A percentile compares a stretch with the other conserved stretches of the same genome.
Evolutionary conservation across 2,113 vertebrate genomes (phyloP).

Genomic region (Hydropotes inermis): DNA sequence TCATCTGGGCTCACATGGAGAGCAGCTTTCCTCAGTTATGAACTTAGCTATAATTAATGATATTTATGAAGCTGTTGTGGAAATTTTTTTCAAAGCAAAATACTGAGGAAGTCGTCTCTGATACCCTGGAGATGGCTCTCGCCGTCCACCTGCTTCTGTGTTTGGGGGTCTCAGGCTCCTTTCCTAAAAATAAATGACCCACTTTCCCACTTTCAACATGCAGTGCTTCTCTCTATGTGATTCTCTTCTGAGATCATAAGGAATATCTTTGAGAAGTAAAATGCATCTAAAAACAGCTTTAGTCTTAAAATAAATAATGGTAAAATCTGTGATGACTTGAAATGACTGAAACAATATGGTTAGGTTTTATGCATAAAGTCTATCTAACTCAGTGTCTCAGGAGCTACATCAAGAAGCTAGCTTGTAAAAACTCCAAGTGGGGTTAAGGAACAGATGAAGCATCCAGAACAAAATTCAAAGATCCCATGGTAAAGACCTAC

Average conservation of each 20-base stretch:
- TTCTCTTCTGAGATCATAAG: slow-evolving; percentile 28
- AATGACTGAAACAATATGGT: background rate
- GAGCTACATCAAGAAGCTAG: background rate
- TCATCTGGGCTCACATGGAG: background rate
- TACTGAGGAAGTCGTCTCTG: background rate
- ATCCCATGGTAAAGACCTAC: background rate
- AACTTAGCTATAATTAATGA: background rate
- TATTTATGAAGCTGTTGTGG: background rate
- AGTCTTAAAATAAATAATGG: slow-evolving; percentile 23
- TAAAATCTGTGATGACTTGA: background rate
- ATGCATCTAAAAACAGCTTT: slow-evolving; percentile 37
- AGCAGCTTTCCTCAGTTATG: background rate
- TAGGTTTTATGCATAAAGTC: background rate
- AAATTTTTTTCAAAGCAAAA: background rate
- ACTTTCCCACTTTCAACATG: background rate
- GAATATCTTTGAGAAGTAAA: slow-evolving; percentile 36
- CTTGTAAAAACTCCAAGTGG: background rate
- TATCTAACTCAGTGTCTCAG: background rate
- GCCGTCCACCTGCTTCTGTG: background rate
- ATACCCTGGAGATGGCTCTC: background rate
- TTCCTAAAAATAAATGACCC: slow-evolving; percentile 59
- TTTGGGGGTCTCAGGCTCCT: background rate
- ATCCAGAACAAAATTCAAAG: background rate
- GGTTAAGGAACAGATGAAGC: background rate
- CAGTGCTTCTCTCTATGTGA: background rate